These are phyloP conservation scores for Gryllus bimaculatus DNA, from an alignment of 1,140 invertebrate species.

Conservation along the genomic window DNA sequence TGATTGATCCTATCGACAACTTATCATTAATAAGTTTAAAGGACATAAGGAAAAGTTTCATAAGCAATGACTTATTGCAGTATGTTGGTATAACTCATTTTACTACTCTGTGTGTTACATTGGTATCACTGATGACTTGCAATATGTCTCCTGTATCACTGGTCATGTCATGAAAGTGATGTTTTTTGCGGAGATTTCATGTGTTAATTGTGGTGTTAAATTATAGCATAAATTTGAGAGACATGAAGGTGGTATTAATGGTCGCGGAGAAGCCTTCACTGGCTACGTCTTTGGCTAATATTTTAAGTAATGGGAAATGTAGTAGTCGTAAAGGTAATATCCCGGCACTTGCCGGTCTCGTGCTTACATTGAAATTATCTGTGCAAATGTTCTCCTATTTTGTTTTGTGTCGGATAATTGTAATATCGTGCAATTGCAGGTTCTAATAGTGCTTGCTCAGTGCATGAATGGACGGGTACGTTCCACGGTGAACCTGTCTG, in stretches of 20 bases:
- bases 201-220: too few species aligned
- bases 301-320: conserved; percentile 81
- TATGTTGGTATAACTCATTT: too few species aligned
- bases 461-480: conserved; percentile 85
- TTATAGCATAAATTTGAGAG: neutral
- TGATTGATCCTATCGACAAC: too few species aligned
- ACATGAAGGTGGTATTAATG: conserved; percentile 91
- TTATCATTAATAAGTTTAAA: too few species aligned
- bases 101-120: too few species aligned
- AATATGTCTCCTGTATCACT: too few species aligned
- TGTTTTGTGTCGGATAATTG: too few species aligned
- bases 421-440: conserved; percentile 42
- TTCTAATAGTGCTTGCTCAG: conserved; percentile 79
- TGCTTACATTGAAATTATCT: neutral
- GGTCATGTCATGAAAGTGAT: too few species aligned
- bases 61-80: too few species aligned
- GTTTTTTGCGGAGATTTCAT: too few species aligned
- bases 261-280: conserved; percentile 98
- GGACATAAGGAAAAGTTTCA: too few species aligned
- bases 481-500: conserved; percentile 63
- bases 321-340: conserved; percentile 70
- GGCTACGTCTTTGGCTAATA: conserved; percentile 87
- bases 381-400: conserved; percentile 12
- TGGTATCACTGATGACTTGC: too few species aligned
- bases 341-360: neutral